phyloP scores from a whole-genome alignment of 2,797 vertebrate species.

The Eidolon dupreanum region DNA sequence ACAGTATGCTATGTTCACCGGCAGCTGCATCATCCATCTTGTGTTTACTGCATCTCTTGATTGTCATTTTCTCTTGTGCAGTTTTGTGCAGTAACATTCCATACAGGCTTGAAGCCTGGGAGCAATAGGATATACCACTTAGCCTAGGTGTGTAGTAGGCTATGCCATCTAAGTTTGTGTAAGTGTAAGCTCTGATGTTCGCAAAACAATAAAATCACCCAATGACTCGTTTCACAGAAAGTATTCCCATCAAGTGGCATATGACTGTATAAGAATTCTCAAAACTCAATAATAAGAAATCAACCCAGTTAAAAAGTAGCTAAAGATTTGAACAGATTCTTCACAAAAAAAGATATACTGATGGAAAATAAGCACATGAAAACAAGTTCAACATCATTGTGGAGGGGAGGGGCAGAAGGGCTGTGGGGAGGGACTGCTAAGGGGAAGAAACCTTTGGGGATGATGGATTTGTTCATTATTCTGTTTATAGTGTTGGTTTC shows the following conservation, averaged over 20 bases:
- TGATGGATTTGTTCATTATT: neutral
- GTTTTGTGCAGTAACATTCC: too few species aligned
- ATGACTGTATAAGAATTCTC: neutral
- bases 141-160: neutral
- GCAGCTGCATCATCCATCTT: neutral
- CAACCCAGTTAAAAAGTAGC: neutral
- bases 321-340: neutral
- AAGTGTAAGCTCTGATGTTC: neutral
- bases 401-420: too few species aligned
- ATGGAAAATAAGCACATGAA: neutral
- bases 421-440: neutral
- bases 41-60: neutral
- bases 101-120: neutral
- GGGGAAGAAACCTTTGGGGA: neutral
- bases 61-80: neutral
- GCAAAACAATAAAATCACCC: neutral
- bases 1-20: neutral
- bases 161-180: neutral
- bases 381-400: neutral
- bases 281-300: neutral
- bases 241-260: neutral
- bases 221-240: neutral
- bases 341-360: neutral
- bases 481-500: neutral
- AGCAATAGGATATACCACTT: rapidly evolving